Conservation (phyloP, 1,140 invertebrate species). For the Ladona fulva region DNA sequence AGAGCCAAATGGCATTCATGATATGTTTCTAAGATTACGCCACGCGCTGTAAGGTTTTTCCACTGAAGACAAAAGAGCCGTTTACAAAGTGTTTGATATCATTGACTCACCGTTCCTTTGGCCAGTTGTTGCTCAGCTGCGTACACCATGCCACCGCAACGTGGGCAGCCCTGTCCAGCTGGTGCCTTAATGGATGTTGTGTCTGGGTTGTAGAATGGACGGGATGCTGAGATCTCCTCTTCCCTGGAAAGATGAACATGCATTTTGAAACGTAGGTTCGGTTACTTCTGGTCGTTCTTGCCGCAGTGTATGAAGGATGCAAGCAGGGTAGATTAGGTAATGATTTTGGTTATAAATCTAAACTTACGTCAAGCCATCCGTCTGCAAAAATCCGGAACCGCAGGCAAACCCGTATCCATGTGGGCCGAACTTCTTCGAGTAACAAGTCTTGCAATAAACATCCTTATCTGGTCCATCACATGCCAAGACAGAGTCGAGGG, state of each 20-base stretch:
- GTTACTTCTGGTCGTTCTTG: no score
- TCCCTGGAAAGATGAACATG: conserved; percentile 55
- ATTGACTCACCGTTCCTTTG: conserved; percentile 65
- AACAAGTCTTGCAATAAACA: conserved; percentile 89
- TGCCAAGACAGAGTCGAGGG: conserved; percentile 85
- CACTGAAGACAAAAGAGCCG: no score
- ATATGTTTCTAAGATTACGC: no score
- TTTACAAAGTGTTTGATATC: no score
- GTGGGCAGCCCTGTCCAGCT: conserved; percentile 78
- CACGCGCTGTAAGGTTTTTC: no score
- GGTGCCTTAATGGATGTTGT: conserved; percentile 81
- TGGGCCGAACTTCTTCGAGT: conserved; percentile 83
- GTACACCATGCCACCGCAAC: conserved; percentile 87
- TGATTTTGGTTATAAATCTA: not conserved
- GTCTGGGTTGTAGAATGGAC: conserved; percentile 72
- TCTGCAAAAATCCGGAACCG: conserved; percentile 86
- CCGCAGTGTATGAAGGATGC: no score
- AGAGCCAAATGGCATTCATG: no score
- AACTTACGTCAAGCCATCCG: conserved; percentile 74
- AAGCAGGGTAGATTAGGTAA: no score
- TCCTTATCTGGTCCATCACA: conserved; percentile 83
- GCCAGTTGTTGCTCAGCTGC: conserved; percentile 89
- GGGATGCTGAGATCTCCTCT: conserved; percentile 62
- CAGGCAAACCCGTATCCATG: conserved; percentile 92
- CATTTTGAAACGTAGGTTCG: no score